Evolutionary conservation across 2,113 vertebrate genomes (phyloP), one percentile per base, ranked within the genome.

Genomic region (Peromyscus maniculatus): DNA sequence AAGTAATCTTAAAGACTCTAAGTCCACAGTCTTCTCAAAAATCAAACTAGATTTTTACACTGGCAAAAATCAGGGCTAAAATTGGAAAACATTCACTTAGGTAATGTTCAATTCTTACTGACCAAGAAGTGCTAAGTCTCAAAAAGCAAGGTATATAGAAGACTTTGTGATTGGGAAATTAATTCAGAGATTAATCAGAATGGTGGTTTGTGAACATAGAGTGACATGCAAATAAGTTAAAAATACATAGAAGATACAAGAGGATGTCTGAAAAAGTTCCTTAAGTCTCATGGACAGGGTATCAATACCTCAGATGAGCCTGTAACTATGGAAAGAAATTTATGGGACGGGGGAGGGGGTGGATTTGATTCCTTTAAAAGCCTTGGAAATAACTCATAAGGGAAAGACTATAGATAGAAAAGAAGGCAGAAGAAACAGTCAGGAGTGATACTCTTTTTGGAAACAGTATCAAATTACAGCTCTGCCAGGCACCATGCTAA

Each of bases 181-280:
- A 82, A 39, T 31, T 12, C 8, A 69, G 21, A 33, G 39, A 83
- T 59, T 49, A 19, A 66, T 52, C 46, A 21, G n/a, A 11, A 9
- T 28, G 1, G 7, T 52, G n/a, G 8, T 22, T 62, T 3, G 17
- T 2, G 28, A 15, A 13, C 33, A 22, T 12, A 33, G 7, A 62
- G 19, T 5, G 24, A 5, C 2, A 19, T 19, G 13, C 11, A 66
- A 66, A 49, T 46, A 17, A 16, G 43, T 43, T 17, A 39, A 62
- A 43, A 64, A 6, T 11, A n/a, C 15, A 28, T 13, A 1, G 7
- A 28, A 55, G 7, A 17, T 0, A 0, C 52, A 4, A 1, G 7
- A 26, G 39, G 28, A 52, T 21, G 57, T 26, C 33, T 13, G 4
- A 52, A 43, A 8, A 74, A 39, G 21, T 26, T 8, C 6, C 7